A percentile compares a stretch with the other conserved stretches of the same genome.
Conservation (phyloP, 2,797 vertebrate genomes). For the Caiman crocodilus region DNA sequence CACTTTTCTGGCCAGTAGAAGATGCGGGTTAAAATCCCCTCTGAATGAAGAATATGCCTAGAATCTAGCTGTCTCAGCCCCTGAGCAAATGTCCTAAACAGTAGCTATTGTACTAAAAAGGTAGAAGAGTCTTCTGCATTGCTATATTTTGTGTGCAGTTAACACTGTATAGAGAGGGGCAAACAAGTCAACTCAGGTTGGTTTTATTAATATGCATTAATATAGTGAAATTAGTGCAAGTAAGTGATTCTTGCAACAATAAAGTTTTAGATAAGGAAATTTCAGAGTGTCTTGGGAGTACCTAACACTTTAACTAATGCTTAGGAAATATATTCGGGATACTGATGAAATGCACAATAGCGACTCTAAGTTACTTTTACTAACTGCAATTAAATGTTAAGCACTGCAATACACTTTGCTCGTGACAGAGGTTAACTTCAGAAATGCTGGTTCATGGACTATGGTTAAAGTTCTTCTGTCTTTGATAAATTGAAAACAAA, state of each 20-base stretch:
- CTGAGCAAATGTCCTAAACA: too few species aligned
- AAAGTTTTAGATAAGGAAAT: background rate
- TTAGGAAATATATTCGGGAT: constrained; percentile 19
- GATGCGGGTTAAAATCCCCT: too few species aligned
- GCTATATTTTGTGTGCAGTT: background rate
- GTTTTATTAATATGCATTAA: background rate
- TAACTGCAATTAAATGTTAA: constrained; percentile 32
- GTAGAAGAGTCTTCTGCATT: background rate
- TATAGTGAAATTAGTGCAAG: background rate
- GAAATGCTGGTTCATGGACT: background rate
- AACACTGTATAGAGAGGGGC: background rate
- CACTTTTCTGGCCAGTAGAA: too few species aligned
- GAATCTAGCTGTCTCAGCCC: too few species aligned
- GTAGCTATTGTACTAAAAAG: too few species aligned
- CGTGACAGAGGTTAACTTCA: constrained; percentile 24
- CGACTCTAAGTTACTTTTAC: background rate
- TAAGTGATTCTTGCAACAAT: background rate
- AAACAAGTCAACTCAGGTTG: background rate
- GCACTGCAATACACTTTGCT: background rate
- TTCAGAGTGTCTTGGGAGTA: background rate
- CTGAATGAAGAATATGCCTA: too few species aligned
- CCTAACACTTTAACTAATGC: constrained; percentile 1
- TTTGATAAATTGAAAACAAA: constrained; percentile 35
- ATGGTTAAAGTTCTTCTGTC: constrained; percentile 16
- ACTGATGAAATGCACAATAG: background rate